Percentiles rank a stretch among this genome's conserved stretches.
These are phyloP conservation scores for Malacoctenus gilli DNA, from an alignment of 2,797 vertebrate species.

Conservation along the genomic window DNA sequence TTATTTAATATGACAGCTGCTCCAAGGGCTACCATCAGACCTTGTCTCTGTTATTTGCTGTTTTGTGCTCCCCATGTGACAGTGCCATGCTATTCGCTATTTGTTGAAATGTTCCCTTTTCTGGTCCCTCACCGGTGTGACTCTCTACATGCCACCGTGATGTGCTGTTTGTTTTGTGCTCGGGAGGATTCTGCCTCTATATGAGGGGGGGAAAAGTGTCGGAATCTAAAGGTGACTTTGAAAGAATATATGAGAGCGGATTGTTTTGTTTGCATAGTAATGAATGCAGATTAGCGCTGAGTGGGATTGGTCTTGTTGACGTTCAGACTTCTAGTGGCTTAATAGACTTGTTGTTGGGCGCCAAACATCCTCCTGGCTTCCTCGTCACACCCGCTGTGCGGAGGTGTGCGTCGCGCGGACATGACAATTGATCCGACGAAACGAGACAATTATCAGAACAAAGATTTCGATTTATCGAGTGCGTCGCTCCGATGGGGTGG, in stretches of 20 bases:
- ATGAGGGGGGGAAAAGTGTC: slow-evolving; percentile 70
- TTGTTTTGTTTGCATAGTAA: slow-evolving; percentile 84
- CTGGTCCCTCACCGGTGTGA: slow-evolving; percentile 50
- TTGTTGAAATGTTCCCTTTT: slow-evolving; percentile 70
- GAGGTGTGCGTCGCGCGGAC: slow-evolving; percentile 50
- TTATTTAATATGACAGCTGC: slow-evolving; percentile 93
- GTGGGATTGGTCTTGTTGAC: slow-evolving; percentile 73
- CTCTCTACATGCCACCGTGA: slow-evolving; percentile 55
- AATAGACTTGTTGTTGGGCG: slow-evolving; percentile 75
- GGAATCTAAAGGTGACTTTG: slow-evolving; percentile 86
- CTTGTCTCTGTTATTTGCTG: slow-evolving; percentile 87
- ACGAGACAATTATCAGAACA: slow-evolving; percentile 74
- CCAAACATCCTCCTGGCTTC: slow-evolving; percentile 49
- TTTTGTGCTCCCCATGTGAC: slow-evolving; percentile 84
- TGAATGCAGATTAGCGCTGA: slow-evolving; percentile 81
- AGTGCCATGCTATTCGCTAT: slow-evolving; percentile 81
- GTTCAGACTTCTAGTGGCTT: slow-evolving; percentile 72
- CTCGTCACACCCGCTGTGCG: slow-evolving; percentile 52
- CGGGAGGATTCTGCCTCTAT: slow-evolving; percentile 65
- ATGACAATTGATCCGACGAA: slow-evolving; percentile 70
- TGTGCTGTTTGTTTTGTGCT: slow-evolving; percentile 70
- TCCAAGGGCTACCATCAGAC: slow-evolving; percentile 88
- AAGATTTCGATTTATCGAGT: slow-evolving; percentile 61
- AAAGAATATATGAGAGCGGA: slow-evolving; percentile 78
- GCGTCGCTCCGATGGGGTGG: slow-evolving; percentile 44